A percentile compares a stretch with the other conserved stretches of the same genome.
phyloP scores from a whole-genome alignment of 1,140 invertebrate species.

The Rhopalosiphum padi region DNA sequence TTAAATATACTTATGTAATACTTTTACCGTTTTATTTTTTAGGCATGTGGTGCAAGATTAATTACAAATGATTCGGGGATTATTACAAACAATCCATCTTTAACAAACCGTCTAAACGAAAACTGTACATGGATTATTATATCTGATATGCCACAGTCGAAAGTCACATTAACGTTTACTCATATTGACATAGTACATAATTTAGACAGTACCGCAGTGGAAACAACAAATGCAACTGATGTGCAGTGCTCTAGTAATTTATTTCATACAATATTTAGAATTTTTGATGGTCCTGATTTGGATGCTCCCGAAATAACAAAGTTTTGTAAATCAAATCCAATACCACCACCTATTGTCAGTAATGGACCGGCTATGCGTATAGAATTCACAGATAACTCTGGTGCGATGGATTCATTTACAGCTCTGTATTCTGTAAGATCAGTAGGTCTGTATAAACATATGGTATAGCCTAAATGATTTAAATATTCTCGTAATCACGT shows the following conservation, averaged over 20 bases:
- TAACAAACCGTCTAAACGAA: constrained; percentile 53
- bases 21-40: constrained; percentile 39
- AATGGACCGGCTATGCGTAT: constrained; percentile 69
- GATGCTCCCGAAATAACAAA: constrained; percentile 67
- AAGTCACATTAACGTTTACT: constrained; percentile 51
- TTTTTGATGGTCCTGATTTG: constrained; percentile 73
- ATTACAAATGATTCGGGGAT: constrained; percentile 69
- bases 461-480: background rate
- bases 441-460: constrained; percentile 65
- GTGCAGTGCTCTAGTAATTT: background rate
- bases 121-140: constrained; percentile 74
- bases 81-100: constrained; percentile 62
- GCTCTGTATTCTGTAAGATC: constrained; percentile 72
- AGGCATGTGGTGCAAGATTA: constrained; percentile 76
- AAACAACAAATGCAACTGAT: background rate
- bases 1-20: background rate
- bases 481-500: too few relatives aligned
- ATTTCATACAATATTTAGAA: constrained; percentile 54
- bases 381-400: constrained; percentile 60
- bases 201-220: background rate
- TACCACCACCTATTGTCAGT: constrained; percentile 71
- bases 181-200: background rate
- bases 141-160: constrained; percentile 64
- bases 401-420: constrained; percentile 62
- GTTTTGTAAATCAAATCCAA: constrained; percentile 66